Evolutionary conservation across 2,113 vertebrate species (phyloP).

Genomic region (Heterocephalus glaber): DNA sequence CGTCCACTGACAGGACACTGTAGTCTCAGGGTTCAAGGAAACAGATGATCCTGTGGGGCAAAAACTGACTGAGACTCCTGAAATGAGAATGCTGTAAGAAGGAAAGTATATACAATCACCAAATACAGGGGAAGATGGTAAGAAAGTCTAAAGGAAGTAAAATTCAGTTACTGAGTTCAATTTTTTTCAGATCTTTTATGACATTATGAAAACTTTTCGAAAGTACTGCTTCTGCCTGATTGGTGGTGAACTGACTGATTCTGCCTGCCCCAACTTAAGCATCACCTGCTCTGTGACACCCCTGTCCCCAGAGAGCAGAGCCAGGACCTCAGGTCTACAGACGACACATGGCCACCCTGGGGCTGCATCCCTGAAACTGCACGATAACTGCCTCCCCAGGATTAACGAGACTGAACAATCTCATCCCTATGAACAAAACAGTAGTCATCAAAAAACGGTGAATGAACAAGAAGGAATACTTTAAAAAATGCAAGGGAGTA

Average conservation of each 20-base stretch:
- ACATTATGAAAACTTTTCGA: slow-evolving; percentile 17
- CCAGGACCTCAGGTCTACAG: neutral
- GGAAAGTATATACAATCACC: neutral
- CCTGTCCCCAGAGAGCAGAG: neutral
- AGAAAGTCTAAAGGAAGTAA: neutral
- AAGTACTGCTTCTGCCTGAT: neutral
- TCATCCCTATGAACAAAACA: neutral
- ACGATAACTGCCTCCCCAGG: neutral
- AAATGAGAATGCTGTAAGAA: slow-evolving; percentile 27
- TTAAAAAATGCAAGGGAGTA: neutral
- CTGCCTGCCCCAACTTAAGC: neutral
- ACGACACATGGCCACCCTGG: neutral
- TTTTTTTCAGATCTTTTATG: slow-evolving; percentile 13
- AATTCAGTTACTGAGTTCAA: neutral
- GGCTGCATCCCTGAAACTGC: neutral
- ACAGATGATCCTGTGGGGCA: slow-evolving; percentile 59
- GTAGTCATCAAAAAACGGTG: neutral
- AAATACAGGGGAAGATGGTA: neutral
- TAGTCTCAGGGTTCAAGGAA: slow-evolving; percentile 54
- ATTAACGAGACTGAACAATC: neutral
- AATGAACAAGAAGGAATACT: slow-evolving; percentile 11
- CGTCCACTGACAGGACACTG: neutral
- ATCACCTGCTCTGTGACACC: neutral
- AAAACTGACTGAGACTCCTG: neutral
- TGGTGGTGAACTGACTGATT: neutral